A percentile compares a stretch with the other conserved stretches of the same genome.
Evolutionary conservation across 2,888 invertebrate species (phyloP).

Genomic region (Eubasilissa splendida): DNA sequence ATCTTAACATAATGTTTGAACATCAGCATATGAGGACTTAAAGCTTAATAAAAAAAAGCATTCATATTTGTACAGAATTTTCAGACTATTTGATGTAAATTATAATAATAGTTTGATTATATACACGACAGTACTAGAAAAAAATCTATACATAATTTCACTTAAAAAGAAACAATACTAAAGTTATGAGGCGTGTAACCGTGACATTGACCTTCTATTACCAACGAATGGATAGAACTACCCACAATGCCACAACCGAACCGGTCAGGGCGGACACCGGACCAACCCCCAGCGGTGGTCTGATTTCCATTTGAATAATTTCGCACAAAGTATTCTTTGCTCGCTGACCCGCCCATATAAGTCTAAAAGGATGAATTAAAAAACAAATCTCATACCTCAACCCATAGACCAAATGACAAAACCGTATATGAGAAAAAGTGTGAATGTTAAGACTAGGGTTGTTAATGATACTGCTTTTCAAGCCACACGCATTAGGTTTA

Average conservation of each 20-base stretch:
- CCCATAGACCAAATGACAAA: neutral
- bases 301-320: constrained; percentile 45
- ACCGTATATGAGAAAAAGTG: neutral
- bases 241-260: neutral
- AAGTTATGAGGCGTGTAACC: constrained; percentile 1
- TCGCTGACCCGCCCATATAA: neutral
- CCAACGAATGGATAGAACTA: constrained; percentile 10
- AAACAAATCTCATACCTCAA: neutral
- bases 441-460: neutral
- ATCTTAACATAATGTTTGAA: too few species aligned
- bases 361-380: neutral
- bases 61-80: too few species aligned
- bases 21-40: too few species aligned
- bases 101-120: too few species aligned
- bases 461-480: neutral
- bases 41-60: too few species aligned
- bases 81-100: too few species aligned
- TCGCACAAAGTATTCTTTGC: constrained; percentile 26
- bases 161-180: neutral
- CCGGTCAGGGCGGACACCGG: neutral
- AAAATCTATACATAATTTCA: too few species aligned
- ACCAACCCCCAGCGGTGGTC: neutral
- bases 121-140: too few species aligned
- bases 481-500: neutral
- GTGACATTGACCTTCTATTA: neutral